Base-by-base conservation (phyloP, 2,113 vertebrate genomes). In the Nansenia antarctica region DNA sequence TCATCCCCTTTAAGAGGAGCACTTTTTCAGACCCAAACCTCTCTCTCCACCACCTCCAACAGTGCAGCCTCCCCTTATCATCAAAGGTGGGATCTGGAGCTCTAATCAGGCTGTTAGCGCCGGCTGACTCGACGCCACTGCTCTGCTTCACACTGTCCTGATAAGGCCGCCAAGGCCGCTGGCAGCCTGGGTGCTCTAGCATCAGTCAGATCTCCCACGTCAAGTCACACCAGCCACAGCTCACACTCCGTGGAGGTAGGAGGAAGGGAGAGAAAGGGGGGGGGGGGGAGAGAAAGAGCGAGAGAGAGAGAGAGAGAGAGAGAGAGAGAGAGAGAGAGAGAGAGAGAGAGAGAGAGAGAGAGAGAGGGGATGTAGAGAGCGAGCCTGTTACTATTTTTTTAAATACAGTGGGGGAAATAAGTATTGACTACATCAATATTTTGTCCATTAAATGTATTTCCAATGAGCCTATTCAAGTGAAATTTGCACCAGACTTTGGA, bases 61-160 rank as follows among this genome's bases (percentile, higher is more conserved):
- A 11, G 26, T 14, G 60, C 59, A 5, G 3, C 27, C 35, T 24
- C 24, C n/a, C 45, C 73, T 82, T 62, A 83, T 79, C 71, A 75
- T 82, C 70, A 79, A 75, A 84, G 62, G 60, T 62, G 42, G 71
- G 71, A 76, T 83, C 65, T 79, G 72, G 47, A 18, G 49, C 67
- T 54, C 31, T 77, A 74, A 77, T 83, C 79, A 69, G 65, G 62
- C 69, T 3, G 72, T 78, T 78, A 76, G 72, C 65, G 5, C 60
- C 45, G 58, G 63, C 49, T 72, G 79, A 73, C 24, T 54, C 1
- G 79, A 74, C 30, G 42, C 2, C 0, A 30, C 8, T 18, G 55
- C 67, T 69, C 62, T 18, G 55, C 67, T 69, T 60, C 69, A 73
- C 70, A 39, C 52, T 24, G 77, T 68, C 78, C 68, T 26, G 78